Evolutionary conservation across 2,797 vertebrate species (phyloP).

Genomic region (Pelodytes ibericus): DNA sequence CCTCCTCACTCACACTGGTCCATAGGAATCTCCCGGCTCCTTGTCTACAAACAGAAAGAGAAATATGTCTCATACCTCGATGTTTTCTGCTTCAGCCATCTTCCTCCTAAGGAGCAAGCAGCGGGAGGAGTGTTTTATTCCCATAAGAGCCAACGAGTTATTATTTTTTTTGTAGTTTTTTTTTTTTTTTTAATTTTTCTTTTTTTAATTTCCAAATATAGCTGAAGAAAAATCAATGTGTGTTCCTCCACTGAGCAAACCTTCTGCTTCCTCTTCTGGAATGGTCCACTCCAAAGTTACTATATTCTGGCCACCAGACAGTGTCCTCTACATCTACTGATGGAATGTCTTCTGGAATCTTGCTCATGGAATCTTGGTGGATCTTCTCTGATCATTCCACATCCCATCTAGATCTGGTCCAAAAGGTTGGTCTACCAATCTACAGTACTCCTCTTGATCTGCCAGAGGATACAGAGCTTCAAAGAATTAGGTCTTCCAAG

Average conservation of each 20-base stretch:
- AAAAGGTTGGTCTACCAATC: neutral
- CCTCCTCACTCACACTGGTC: neutral
- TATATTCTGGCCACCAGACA: neutral
- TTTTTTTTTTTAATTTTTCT: too few species aligned
- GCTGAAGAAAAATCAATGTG: conserved; percentile 44
- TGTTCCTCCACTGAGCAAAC: neutral
- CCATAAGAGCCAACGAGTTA: conserved; percentile 84
- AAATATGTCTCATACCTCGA: conserved; percentile 81
- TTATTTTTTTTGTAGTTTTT: too few species aligned
- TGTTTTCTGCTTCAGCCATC: conserved; percentile 92
- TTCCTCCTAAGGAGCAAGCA: conserved; percentile 97
- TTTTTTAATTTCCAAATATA: conserved; percentile 54
- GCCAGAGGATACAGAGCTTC: neutral
- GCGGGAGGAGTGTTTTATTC: conserved; percentile 97
- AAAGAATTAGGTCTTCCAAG: conserved; percentile 12
- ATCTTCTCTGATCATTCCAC: neutral
- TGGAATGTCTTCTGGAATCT: neutral
- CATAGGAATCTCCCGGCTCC: neutral
- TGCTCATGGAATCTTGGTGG: neutral
- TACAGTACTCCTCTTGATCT: neutral
- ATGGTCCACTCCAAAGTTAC: neutral
- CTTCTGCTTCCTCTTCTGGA: neutral
- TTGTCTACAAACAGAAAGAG: neutral
- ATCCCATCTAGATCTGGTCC: neutral
- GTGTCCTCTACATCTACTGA: neutral